Percentiles rank a stretch among this genome's conserved stretches.
Evolutionary conservation across 2,888 invertebrate genomes (phyloP).

Genomic region (Platypus cylindrus): DNA sequence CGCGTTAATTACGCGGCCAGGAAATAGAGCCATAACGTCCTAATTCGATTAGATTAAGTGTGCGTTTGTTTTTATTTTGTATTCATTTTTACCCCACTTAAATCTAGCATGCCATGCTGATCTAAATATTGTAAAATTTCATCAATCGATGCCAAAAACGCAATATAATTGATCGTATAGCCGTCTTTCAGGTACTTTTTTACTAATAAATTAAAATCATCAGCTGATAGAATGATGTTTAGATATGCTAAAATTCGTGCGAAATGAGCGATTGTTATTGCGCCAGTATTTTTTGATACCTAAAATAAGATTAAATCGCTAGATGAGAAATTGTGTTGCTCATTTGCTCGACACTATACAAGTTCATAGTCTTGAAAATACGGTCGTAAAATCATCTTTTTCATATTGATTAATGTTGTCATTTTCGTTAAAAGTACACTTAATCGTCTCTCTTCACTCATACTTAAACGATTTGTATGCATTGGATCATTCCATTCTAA

Average conservation of each 20-base stretch:
- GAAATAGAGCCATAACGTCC: constrained; percentile 44
- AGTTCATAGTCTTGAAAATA: constrained; percentile 65
- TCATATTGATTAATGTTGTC: constrained; percentile 42
- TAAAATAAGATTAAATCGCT: constrained; percentile 33
- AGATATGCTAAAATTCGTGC: constrained; percentile 59
- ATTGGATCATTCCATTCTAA: constrained; percentile 58
- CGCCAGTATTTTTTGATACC: constrained; percentile 62
- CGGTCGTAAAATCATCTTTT: constrained; percentile 53
- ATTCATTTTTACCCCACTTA: constrained; percentile 39
- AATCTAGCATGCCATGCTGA: constrained; percentile 38
- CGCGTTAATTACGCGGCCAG: constrained; percentile 52
- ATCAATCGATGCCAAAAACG: constrained; percentile 56
- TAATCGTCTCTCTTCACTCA: constrained; percentile 52
- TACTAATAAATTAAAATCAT: constrained; percentile 60
- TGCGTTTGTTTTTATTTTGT: no score
- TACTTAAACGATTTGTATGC: constrained; percentile 50
- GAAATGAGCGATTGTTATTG: constrained; percentile 66
- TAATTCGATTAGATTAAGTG: no score
- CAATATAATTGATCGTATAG: constrained; percentile 66
- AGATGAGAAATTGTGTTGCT: not conserved
- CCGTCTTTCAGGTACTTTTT: constrained; percentile 65
- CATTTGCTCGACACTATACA: constrained; percentile 29
- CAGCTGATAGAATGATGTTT: constrained; percentile 52
- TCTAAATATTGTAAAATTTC: constrained; percentile 50
- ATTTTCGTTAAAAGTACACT: constrained; percentile 62